Evolutionary conservation across 1,140 invertebrate species (phyloP).

Genomic region (Nymphalis io): DNA sequence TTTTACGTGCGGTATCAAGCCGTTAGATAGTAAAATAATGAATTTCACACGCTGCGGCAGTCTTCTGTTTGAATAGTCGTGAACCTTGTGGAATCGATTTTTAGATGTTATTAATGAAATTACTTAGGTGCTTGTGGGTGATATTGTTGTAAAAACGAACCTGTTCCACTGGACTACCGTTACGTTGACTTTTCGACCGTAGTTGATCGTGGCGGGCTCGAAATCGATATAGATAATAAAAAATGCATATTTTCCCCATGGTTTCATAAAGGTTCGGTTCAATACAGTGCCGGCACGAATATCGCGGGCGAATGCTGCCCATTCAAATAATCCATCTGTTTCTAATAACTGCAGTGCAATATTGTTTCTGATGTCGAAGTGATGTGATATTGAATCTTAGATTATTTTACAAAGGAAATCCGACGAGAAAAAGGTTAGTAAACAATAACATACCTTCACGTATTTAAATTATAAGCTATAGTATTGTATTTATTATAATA

Average conservation of each 20-base stretch:
- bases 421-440: slow-evolving; percentile 48
- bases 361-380: slow-evolving; percentile 33
- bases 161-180: slow-evolving; percentile 48
- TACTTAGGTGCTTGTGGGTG: slow-evolving; percentile 71
- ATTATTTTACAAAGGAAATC: slow-evolving; percentile 31
- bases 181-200: slow-evolving; percentile 43
- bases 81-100: slow-evolving; percentile 76
- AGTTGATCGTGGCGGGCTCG: slow-evolving; percentile 40
- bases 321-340: slow-evolving; percentile 39
- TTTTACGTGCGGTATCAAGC: slow-evolving; percentile 29
- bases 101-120: slow-evolving; percentile 80
- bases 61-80: slow-evolving; percentile 74
- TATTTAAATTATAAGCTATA: background rate
- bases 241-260: slow-evolving; percentile 77
- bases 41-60: slow-evolving; percentile 72
- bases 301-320: slow-evolving; percentile 31
- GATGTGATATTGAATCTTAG: slow-evolving; percentile 34
- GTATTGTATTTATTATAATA: background rate
- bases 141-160: slow-evolving; percentile 65
- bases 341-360: slow-evolving; percentile 48
- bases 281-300: slow-evolving; percentile 56
- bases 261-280: slow-evolving; percentile 68
- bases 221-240: slow-evolving; percentile 77
- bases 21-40: slow-evolving; percentile 70
- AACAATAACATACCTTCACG: slow-evolving; percentile 36